phyloP scores from a whole-genome alignment of 2,888 invertebrate genomes.

The Crossocerus cetratus region DNA sequence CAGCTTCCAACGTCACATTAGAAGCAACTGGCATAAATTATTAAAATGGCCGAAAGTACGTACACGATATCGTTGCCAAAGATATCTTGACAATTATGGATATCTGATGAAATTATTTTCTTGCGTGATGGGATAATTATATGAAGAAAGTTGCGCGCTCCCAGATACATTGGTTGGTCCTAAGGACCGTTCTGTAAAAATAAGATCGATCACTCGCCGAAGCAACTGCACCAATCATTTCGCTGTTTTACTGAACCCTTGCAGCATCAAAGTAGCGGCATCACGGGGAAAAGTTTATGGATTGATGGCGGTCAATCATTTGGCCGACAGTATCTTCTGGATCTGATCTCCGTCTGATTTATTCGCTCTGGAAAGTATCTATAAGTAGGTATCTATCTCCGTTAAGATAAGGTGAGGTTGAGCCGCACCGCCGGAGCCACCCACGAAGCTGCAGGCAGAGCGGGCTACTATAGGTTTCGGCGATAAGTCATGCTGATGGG shows the following conservation, averaged over 20 bases:
- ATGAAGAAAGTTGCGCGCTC: too few relatives aligned
- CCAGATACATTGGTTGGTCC: too few relatives aligned
- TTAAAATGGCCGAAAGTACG: too few relatives aligned
- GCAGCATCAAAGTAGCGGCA: constrained; percentile 6
- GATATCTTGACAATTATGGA: too few relatives aligned
- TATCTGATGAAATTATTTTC: too few relatives aligned
- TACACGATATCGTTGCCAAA: too few relatives aligned
- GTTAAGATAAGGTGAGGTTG: constrained; percentile 58
- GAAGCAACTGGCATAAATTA: too few relatives aligned
- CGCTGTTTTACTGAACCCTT: constrained; percentile 14
- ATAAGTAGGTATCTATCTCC: constrained; percentile 62
- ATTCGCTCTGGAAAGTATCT: constrained; percentile 64
- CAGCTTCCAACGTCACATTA: too few relatives aligned
- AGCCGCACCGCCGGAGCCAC: constrained; percentile 7
- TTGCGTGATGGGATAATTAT: too few relatives aligned
- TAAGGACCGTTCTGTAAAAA: background rate
- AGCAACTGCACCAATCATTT: constrained; percentile 12
- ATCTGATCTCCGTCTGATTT: constrained; percentile 58
- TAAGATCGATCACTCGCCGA: constrained; percentile 1
- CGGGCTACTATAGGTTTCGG: constrained; percentile 55
- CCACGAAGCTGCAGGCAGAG: constrained; percentile 48
- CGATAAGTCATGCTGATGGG: constrained; percentile 69
- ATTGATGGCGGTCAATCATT: constrained; percentile 36
- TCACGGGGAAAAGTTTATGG: constrained; percentile 32
- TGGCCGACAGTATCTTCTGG: constrained; percentile 32